phyloP scores from a whole-genome alignment of 2,113 vertebrate genomes.

The Paradoxurus hermaphroditus region DNA sequence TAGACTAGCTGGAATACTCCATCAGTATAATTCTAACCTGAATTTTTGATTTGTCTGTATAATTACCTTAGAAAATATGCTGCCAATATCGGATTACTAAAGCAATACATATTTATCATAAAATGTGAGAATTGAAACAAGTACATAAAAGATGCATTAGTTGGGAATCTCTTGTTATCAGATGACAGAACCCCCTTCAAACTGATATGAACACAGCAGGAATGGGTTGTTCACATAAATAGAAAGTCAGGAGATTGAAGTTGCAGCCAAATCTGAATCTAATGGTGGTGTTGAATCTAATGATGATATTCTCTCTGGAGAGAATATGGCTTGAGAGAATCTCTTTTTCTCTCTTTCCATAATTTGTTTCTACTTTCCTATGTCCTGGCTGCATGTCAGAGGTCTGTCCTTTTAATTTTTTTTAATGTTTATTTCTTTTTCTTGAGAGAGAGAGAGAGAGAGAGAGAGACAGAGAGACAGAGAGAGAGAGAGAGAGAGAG shows the following conservation, averaged over 20 bases:
- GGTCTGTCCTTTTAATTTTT: neutral
- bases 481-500: no score
- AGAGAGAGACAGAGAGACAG: no score
- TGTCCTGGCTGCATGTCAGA: neutral
- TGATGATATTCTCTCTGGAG: neutral
- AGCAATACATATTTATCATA: neutral
- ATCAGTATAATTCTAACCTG: neutral
- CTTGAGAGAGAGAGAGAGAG: no score
- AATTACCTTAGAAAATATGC: neutral
- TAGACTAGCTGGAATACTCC: neutral
- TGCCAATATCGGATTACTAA: neutral
- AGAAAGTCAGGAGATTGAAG: neutral
- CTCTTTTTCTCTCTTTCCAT: neutral
- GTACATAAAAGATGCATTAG: neutral
- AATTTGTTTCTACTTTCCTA: neutral
- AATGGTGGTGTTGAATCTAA: neutral
- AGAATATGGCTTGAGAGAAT: neutral
- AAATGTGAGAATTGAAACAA: neutral
- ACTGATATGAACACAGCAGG: neutral
- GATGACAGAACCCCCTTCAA: neutral
- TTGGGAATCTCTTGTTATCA: neutral
- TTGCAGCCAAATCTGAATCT: neutral
- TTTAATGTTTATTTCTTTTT: no score
- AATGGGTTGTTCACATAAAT: neutral
- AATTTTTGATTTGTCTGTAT: neutral